Conservation (phyloP, 1,140 invertebrate genomes). For the silkworm (Bombyx mori) region DNA sequence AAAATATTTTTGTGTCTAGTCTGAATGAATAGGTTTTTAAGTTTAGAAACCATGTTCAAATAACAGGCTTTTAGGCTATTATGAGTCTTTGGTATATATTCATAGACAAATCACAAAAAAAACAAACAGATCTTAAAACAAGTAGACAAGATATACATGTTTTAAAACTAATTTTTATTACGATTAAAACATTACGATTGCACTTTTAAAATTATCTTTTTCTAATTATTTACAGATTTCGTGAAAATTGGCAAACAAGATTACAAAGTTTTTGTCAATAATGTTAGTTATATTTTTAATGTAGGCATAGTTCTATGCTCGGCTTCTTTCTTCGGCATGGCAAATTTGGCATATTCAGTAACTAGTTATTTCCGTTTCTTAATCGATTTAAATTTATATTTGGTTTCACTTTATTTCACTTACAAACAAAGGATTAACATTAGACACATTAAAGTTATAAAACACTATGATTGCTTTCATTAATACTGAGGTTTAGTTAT, state of each 20-base stretch:
- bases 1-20: too few species aligned
- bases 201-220: conserved; percentile 52
- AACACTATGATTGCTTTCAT: too few species aligned
- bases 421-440: too few species aligned
- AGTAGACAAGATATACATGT: conserved; percentile 14
- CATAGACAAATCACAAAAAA: conserved; percentile 5
- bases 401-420: too few species aligned
- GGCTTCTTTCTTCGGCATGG: too few species aligned
- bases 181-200: conserved; percentile 47
- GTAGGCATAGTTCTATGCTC: not conserved
- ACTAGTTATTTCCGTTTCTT: too few species aligned
- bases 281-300: not conserved
- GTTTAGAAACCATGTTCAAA: not conserved
- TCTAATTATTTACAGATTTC: conserved; percentile 24
- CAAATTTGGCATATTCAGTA: too few species aligned
- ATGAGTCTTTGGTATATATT: conserved; percentile 2
- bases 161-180: conserved; percentile 28
- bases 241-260: conserved; percentile 6
- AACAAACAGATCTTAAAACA: conserved; percentile 6
- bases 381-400: too few species aligned
- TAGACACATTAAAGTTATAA: too few species aligned
- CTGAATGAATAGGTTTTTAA: too few species aligned
- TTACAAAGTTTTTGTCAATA: not conserved
- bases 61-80: conserved; percentile 7
- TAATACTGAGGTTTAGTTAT: too few species aligned